A percentile compares a stretch with the other conserved stretches of the same genome.
phyloP scores from a whole-genome alignment of 2,113 vertebrate genomes.

The Rhombomys opimus region DNA sequence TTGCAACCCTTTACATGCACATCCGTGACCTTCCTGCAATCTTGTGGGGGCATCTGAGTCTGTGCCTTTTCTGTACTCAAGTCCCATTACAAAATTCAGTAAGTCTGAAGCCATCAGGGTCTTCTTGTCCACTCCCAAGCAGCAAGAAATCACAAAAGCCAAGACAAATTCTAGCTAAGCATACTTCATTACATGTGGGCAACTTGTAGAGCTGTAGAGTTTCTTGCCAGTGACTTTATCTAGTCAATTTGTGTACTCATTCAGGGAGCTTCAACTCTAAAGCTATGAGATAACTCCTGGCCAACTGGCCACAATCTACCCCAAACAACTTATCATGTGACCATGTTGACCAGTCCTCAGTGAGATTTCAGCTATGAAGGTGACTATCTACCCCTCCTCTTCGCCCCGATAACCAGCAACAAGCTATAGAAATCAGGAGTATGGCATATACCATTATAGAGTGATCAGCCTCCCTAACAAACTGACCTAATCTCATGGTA shows the following conservation, averaged over 20 bases:
- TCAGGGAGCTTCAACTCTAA: neutral
- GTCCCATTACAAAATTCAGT: neutral
- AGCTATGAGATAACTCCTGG: neutral
- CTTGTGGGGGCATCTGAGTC: neutral
- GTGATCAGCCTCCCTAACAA: neutral
- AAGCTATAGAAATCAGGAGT: neutral
- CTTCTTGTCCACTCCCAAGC: neutral
- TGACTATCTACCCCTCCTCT: neutral
- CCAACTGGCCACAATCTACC: neutral
- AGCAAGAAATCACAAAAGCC: neutral
- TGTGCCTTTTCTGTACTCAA: neutral
- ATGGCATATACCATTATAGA: neutral
- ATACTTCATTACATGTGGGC: neutral
- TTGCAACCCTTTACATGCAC: neutral
- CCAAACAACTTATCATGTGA: neutral
- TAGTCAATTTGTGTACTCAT: neutral
- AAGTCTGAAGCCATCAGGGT: neutral
- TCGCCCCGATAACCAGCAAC: neutral
- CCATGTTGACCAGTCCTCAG: neutral
- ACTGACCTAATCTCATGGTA: neutral
- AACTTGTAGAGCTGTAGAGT: neutral
- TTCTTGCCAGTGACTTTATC: neutral
- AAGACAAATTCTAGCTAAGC: neutral
- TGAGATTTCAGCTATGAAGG: neutral
- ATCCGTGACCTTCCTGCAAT: neutral